Base-by-base conservation (phyloP, 2,113 vertebrate species). In the Crotalus tigris region DNA sequence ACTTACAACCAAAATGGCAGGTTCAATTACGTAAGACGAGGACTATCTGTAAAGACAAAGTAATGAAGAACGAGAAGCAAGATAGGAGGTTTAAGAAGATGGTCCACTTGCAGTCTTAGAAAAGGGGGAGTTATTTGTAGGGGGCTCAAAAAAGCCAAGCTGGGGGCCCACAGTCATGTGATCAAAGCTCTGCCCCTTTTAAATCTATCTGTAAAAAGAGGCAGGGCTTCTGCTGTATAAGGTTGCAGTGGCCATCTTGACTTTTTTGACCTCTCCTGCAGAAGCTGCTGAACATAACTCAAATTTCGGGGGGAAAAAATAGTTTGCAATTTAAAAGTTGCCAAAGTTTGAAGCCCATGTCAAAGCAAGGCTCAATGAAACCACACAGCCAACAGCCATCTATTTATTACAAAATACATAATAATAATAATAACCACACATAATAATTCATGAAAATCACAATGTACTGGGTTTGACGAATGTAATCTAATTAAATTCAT, bases 381-480 rank as follows among this genome's bases (percentile, higher is more conserved):
- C 7, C 23, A 89, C 33, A 81, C 49, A 57, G 57, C 75, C 75
- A 39, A 55, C n/a, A 21, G 6, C 59, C 33, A 75, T 89, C 33
- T 69, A 92, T 89, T 92, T 92, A 92, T 92, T 89, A 88, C 58
- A 53, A 92, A 69, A 13, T 12, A 92, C 49, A 51, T 51, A 51
- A 51, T 51, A 51, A 51, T 51, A 51, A 51, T 51, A 51, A 51
- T 8, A 9, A 69, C 11, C 53, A 92, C 85, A 88, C 39, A 55
- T 51, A 54, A 6, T 8, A 69, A 54, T 54, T 49, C 91, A 57
- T 54, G 23, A 92, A 92, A 88, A 88, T 44, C 33, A 81, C 33
- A 81, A 44, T 21, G 39, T 19, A 39, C 17, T 33, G n/a, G 15
- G 17, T 81, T 81, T 21, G 75, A 17, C 3, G 17, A 81, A 7